Base-by-base conservation (phyloP, 2,113 vertebrate species). In the Setophaga kirtlandii region DNA sequence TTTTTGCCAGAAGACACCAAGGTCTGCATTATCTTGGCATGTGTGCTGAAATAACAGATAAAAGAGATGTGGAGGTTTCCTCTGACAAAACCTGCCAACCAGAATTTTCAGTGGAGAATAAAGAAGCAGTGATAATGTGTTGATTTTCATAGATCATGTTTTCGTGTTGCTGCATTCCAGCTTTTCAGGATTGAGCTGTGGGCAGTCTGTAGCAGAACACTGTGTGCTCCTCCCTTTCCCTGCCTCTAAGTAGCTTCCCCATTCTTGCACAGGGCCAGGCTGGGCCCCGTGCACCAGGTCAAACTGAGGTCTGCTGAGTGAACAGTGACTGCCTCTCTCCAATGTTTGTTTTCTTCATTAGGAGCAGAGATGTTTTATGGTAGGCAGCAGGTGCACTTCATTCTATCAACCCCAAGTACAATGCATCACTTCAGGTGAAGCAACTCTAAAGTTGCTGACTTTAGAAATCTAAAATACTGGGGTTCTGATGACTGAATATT, bases 181-280 rank as follows among this genome's bases (percentile, higher is more conserved):
- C 24, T 47, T 21, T 62, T 56, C 30, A 52, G 41, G n/a, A n/a
- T 12, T 60, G 68, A 50, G 33, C 35, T 9, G 1, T 16, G 33
- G 17, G 49, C 4, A 10, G 7, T 47, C 42, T n/a, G 12, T 35
- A 49, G 41, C 64, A 82, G 14, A 31, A 20, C 12, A 21, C 14
- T 0, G 0, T 8, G 18, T 52, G 19, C 41, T 74, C 4, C 17
- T 69, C 44, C 17, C 17, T 59, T 37, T 60, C 35, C 15, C n/a
- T 60, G 44, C 33, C 33, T 19, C 23, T 39, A 5, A 12, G 41
- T 15, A 56, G 10, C 30, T 58, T 76, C 30, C 50, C 5, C 11
- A 15, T 17, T 13, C 22, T 47, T 63, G 63, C 12, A 5, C 8
- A 5, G 35, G 20, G 47, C 50, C 0, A 0, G 25, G 33, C n/a